phyloP scores from a whole-genome alignment of 1,140 invertebrate species.

The Neomicropteryx cornuta region DNA sequence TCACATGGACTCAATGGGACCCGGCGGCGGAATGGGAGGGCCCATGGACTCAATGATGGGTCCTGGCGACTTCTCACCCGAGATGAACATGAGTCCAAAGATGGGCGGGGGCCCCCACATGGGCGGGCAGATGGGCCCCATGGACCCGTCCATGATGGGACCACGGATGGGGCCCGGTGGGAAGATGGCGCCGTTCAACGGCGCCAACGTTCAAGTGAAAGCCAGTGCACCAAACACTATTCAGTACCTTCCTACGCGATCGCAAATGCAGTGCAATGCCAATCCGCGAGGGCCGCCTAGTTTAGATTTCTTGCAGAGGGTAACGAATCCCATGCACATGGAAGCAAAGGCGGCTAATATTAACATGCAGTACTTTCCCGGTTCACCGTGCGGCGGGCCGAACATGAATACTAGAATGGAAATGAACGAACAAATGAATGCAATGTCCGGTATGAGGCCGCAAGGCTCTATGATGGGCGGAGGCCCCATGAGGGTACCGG shows the following conservation, averaged over 20 bases:
- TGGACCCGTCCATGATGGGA: conserved; percentile 37
- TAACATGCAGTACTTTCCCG: conserved; percentile 65
- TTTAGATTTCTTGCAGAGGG: conserved; percentile 84
- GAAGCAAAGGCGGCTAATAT: conserved; percentile 58
- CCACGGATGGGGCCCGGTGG: conserved; percentile 38
- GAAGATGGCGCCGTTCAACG: conserved; percentile 59
- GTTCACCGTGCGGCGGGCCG: conserved; percentile 27
- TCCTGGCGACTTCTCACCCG: conserved; percentile 37
- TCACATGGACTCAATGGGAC: conserved; percentile 42
- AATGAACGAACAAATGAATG: conserved; percentile 29
- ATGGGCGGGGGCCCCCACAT: conserved; percentile 44
- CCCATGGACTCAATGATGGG: conserved; percentile 40
- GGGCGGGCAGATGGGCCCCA: conserved; percentile 36
- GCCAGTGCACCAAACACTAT: conserved; percentile 95
- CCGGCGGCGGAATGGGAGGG: conserved; percentile 31
- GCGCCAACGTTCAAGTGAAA: conserved; percentile 86
- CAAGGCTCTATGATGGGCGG: conserved; percentile 43
- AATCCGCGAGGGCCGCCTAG: conserved; percentile 72
- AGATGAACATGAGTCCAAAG: conserved; percentile 46
- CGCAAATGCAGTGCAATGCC: conserved; percentile 55
- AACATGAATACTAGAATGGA: conserved; percentile 24
- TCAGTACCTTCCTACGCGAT: conserved; percentile 89
- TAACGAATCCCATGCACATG: conserved; percentile 66
- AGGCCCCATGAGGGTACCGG: conserved; percentile 29
- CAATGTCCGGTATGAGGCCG: conserved; percentile 36